Conservation (phyloP, 2,888 invertebrate species). For the Netelia virgata region DNA sequence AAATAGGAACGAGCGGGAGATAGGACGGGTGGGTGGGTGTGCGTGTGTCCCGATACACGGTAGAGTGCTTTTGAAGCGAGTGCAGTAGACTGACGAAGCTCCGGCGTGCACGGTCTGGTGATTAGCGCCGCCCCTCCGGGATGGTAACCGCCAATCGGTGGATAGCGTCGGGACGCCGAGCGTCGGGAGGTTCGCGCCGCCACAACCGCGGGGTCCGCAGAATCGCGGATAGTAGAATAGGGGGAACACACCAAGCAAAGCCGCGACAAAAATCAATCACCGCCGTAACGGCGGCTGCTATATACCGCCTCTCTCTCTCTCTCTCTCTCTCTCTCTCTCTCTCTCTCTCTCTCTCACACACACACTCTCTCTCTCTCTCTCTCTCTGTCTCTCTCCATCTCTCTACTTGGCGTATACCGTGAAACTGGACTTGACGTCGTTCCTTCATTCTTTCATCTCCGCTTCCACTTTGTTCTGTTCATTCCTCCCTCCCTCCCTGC, state of each 20-base stretch:
- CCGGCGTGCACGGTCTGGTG: slow-evolving; percentile 83
- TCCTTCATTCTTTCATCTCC: slow-evolving; percentile 9
- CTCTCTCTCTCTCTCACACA: no score
- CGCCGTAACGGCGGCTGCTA: slow-evolving; percentile 67
- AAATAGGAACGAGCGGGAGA: slow-evolving; percentile 45
- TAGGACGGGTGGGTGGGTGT: slow-evolving; percentile 63
- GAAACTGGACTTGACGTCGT: no score
- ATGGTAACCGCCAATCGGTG: slow-evolving; percentile 84
- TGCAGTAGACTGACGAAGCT: slow-evolving; percentile 81
- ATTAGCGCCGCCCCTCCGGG: slow-evolving; percentile 85
- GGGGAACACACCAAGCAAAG: slow-evolving; percentile 79
- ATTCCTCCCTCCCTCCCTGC: slow-evolving; percentile 27
- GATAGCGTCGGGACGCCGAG: slow-evolving; percentile 83
- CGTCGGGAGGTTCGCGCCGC: slow-evolving; percentile 78
- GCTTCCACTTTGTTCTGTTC: slow-evolving; percentile 33
- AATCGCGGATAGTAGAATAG: slow-evolving; percentile 80
- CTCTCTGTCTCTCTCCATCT: slow-evolving; percentile 8
- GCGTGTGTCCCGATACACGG: slow-evolving; percentile 76
- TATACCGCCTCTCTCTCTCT: slow-evolving; percentile 59
- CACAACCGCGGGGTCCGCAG: slow-evolving; percentile 74
- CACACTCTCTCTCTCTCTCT: slow-evolving; percentile 36
- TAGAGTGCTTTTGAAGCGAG: slow-evolving; percentile 83
- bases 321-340: slow-evolving; percentile 47
- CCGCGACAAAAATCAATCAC: slow-evolving; percentile 85
- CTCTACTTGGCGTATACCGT: background rate